Conservation (phyloP, 2,113 vertebrate genomes). For the Trogon surrucura region DNA sequence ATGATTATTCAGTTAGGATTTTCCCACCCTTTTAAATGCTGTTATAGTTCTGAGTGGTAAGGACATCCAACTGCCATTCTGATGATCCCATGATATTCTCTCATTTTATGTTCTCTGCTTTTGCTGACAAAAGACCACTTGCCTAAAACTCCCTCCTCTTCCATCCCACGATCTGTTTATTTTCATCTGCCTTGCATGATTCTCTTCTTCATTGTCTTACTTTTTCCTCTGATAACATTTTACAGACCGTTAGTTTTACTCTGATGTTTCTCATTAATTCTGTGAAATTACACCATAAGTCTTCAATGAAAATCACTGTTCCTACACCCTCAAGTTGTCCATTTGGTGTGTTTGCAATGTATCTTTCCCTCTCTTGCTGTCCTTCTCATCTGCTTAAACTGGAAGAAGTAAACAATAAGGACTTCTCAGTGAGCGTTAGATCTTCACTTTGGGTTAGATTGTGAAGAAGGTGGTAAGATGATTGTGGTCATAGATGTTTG, state of each 20-base stretch:
- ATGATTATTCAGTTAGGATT: background rate
- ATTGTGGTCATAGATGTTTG: background rate
- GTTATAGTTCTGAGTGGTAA: background rate
- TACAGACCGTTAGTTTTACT: background rate
- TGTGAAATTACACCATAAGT: background rate
- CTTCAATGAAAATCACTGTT: background rate
- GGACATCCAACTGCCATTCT: background rate
- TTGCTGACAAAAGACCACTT: background rate
- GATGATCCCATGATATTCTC: background rate
- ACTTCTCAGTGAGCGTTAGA: background rate
- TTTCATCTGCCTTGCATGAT: background rate
- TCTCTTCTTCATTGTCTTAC: background rate
- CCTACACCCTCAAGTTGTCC: background rate
- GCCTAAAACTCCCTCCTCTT: background rate
- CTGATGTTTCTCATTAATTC: background rate
- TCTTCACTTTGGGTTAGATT: background rate
- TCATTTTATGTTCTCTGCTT: background rate
- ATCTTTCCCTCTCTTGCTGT: background rate
- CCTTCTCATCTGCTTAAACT: background rate
- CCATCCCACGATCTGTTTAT: background rate
- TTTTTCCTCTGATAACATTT: background rate
- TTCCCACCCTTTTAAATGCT: conserved; percentile 6
- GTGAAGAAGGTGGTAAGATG: background rate
- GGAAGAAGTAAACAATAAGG: background rate
- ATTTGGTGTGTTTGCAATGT: background rate